phyloP scores from a whole-genome alignment of 1,140 invertebrate species.

The Luehdorfia chinensis region DNA sequence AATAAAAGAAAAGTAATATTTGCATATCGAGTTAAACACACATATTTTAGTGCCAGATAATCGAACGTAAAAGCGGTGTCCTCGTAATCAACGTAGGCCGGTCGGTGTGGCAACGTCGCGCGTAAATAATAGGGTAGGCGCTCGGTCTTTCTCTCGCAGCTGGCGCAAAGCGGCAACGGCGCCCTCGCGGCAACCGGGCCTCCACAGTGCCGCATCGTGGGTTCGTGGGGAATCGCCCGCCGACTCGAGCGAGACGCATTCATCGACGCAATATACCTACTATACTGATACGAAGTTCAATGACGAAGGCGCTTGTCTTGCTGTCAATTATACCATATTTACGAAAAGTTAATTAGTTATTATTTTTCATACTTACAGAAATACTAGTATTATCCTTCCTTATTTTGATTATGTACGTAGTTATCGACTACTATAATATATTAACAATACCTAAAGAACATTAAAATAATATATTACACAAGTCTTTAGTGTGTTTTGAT shows the following conservation, averaged over 20 bases:
- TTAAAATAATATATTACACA: too few species aligned
- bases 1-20: not conserved
- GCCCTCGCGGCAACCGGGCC: slow-evolving; percentile 51
- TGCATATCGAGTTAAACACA: slow-evolving; percentile 12
- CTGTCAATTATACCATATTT: slow-evolving; percentile 22
- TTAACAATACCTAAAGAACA: too few species aligned
- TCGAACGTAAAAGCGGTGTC: slow-evolving; percentile 76
- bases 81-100: slow-evolving; percentile 76
- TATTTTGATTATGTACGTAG: too few species aligned
- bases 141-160: slow-evolving; percentile 71
- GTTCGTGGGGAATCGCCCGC: slow-evolving; percentile 42
- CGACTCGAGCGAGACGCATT: slow-evolving; percentile 56
- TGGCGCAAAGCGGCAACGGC: slow-evolving; percentile 64
- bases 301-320: slow-evolving; percentile 35
- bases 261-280: slow-evolving; percentile 64
- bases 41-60: slow-evolving; percentile 52
- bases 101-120: slow-evolving; percentile 77
- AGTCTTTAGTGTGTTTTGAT: too few species aligned
- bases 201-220: slow-evolving; percentile 36
- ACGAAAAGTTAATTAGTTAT: slow-evolving; percentile 15
- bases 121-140: slow-evolving; percentile 77
- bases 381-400: too few species aligned
- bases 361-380: too few species aligned
- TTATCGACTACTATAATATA: too few species aligned
- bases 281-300: slow-evolving; percentile 30